These are phyloP conservation scores for Myotis yumanensis DNA, from an alignment of 2,113 vertebrate species.

Conservation along the genomic window DNA sequence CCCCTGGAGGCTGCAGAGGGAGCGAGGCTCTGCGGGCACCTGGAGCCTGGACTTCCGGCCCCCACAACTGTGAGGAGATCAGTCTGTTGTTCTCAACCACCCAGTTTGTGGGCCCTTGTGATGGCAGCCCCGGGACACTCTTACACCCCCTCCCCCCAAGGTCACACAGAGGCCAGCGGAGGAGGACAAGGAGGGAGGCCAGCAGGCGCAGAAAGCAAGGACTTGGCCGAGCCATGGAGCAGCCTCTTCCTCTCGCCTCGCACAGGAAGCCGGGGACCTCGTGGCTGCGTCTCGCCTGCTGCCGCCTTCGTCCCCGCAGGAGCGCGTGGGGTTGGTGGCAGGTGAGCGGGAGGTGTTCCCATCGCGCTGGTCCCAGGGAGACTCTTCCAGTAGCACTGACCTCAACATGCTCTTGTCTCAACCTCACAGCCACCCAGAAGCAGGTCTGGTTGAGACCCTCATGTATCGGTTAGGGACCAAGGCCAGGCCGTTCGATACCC, in stretches of 20 bases:
- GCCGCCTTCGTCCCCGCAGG: not conserved
- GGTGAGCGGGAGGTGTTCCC: not conserved
- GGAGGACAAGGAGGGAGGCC: not conserved
- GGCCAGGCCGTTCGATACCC: not conserved
- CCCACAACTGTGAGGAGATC: not conserved
- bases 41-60: not conserved
- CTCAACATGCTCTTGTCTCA: not conserved
- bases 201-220: not conserved
- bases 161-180: not conserved
- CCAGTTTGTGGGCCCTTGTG: not conserved
- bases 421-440: not conserved
- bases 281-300: not conserved
- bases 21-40: fast-evolving
- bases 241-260: not conserved
- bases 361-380: not conserved
- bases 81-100: not conserved
- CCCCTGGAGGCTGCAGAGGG: not conserved
- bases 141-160: not conserved
- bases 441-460: not conserved
- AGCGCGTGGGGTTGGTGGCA: fast-evolving
- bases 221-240: not conserved
- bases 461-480: not conserved
- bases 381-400: not conserved
- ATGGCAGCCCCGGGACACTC: not conserved
- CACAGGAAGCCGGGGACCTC: not conserved